Percentiles rank a stretch among this genome's conserved stretches.
Evolutionary conservation across 2,113 vertebrate genomes (phyloP).

Genomic region (Ciconia boyciana): DNA sequence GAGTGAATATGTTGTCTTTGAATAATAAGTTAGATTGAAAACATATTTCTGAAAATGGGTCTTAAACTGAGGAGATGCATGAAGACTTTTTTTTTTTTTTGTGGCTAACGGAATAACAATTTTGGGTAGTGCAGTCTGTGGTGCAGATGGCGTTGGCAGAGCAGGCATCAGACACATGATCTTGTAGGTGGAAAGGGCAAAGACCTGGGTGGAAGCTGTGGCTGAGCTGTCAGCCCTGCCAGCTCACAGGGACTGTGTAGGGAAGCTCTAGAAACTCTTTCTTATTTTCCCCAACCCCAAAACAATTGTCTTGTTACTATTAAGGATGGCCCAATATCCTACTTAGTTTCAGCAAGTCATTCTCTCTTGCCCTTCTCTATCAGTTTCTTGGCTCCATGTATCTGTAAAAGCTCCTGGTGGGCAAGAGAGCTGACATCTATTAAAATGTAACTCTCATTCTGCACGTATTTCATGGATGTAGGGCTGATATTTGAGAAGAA

Average conservation of each 20-base stretch:
- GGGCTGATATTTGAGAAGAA: conserved; percentile 6
- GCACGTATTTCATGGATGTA: not conserved
- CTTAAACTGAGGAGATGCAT: not conserved
- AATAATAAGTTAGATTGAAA: not conserved
- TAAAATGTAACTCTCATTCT: not conserved
- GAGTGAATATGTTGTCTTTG: not conserved
- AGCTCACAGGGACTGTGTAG: not conserved
- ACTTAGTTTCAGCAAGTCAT: not conserved
- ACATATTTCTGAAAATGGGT: not conserved
- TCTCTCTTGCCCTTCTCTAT: not conserved
- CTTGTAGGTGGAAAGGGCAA: not conserved
- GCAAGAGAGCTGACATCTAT: not conserved
- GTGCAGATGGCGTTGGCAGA: not conserved
- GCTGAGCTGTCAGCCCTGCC: not conserved
- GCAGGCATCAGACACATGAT: not conserved
- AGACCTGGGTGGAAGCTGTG: not conserved
- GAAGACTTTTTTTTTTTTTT: not conserved
- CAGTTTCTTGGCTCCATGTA: not conserved
- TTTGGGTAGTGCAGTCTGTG: not conserved
- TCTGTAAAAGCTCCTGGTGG: not conserved
- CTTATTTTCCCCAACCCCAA: not conserved
- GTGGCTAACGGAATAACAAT: not conserved
- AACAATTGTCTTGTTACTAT: not conserved
- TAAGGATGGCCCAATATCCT: not conserved
- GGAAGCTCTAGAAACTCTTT: not conserved